Conservation (phyloP, 1,140 invertebrate species). For the Colletes gigas region DNA sequence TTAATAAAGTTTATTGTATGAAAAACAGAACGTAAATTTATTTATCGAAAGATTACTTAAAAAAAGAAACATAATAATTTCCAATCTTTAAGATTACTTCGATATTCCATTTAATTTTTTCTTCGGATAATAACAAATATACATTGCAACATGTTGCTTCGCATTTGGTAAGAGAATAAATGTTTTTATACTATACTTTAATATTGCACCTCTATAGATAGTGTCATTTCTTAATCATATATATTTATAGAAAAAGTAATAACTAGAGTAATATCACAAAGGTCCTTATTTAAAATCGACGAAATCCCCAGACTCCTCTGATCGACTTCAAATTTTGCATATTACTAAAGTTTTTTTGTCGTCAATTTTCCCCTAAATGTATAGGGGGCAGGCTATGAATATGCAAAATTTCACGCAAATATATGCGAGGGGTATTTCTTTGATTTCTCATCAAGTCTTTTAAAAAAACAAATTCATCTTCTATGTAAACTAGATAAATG, state of each 20-base stretch:
- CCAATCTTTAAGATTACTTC: not conserved
- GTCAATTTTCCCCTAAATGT: no score
- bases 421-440: no score
- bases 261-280: slow-evolving; percentile 31
- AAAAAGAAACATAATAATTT: not conserved
- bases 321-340: no score
- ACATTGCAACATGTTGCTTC: slow-evolving; percentile 17
- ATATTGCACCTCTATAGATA: slow-evolving; percentile 27
- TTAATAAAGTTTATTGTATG: not conserved
- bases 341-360: no score
- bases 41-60: no score
- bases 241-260: slow-evolving; percentile 41
- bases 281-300: no score
- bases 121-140: slow-evolving; percentile 6
- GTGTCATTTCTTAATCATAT: slow-evolving; percentile 27
- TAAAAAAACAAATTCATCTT: slow-evolving; percentile 12
- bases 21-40: not conserved
- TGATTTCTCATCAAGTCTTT: not conserved
- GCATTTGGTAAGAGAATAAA: slow-evolving; percentile 12
- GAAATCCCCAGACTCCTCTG: no score
- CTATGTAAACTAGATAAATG: slow-evolving; percentile 10
- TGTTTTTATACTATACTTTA: not conserved
- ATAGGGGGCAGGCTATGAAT: no score
- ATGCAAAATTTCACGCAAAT: no score
- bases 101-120: not conserved